Evolutionary conservation across 2,888 invertebrate species (phyloP).

Genomic region (Chloromyia formosa): DNA sequence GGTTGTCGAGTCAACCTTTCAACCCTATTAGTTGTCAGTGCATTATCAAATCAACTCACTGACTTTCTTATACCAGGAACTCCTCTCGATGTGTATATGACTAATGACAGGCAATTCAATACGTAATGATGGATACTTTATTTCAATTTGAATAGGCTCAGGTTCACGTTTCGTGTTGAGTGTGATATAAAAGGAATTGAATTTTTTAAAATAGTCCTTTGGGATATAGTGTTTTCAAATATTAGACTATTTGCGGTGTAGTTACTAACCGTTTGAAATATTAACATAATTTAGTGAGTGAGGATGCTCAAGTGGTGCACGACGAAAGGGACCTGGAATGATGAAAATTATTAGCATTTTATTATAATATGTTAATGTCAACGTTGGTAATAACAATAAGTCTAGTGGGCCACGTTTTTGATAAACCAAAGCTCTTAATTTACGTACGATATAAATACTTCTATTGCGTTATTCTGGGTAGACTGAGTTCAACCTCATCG

Average conservation of each 20-base stretch:
- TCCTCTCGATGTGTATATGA: slow-evolving; percentile 10
- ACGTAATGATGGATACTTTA: slow-evolving; percentile 44
- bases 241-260: background rate
- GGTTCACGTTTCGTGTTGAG: background rate
- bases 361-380: no score
- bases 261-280: background rate
- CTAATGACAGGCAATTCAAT: slow-evolving; percentile 35
- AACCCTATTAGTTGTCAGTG: slow-evolving; percentile 41
- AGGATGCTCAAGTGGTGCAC: no score
- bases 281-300: no score
- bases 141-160: slow-evolving; percentile 35
- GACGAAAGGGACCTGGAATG: no score
- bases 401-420: no score
- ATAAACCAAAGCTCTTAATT: no score
- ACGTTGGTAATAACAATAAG: no score
- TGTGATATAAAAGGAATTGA: background rate
- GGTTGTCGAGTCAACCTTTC: slow-evolving; percentile 40
- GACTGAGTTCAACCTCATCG: no score
- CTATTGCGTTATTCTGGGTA: no score
- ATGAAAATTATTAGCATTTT: no score
- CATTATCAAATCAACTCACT: slow-evolving; percentile 39
- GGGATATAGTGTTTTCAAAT: background rate
- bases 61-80: background rate
- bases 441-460: no score
- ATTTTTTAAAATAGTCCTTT: slow-evolving; percentile 16